Evolutionary conservation across 2,797 vertebrate species (phyloP), one percentile per base, ranked within the genome.

Genomic region (Buphagus erythrorhynchus): DNA sequence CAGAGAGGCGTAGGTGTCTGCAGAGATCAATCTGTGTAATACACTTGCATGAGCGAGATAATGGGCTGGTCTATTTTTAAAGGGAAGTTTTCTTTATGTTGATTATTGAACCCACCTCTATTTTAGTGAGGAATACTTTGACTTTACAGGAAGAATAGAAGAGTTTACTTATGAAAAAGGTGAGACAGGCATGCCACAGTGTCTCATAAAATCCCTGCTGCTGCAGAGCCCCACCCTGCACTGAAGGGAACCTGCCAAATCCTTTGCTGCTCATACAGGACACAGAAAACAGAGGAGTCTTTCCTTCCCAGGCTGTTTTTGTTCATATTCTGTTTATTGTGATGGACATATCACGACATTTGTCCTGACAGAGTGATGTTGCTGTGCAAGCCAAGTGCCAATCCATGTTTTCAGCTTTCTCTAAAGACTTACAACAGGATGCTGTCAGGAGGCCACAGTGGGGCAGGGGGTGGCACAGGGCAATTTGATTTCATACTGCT

Each of bases 311-410:
- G 18, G 24, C 21, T 66, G 25, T 6, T 67, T 79, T 74, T 49
- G 8, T 45, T 58, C 22, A 22, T 43, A 15, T 15, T 81, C 9
- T 62, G 12, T 52, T 81, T 52, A 31, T 48, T 45, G 25, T 46
- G 54, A 46, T 3, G 3, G 20, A 12, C 24, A 13, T 43, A 35
- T 52, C 54, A 29, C 0, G 1, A 36, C 49, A 57, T 58, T 58
- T 65, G 29, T 76, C 22, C 7, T 21, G 40, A 51, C 13, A 55
- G 31, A 46, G 13, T 18, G 59, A 28, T 65, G 38, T 14, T 57
- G 26, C 38, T 45, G 35, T 49, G 38, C 51, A 35, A 83, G 26
- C 46, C n/a, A 45, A 74, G 15, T 38, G 28, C 35, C 21, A 78
- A 10, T 16, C 4, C 2, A 8, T 29, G 16, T 35, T 83, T 45